Percentiles rank a stretch among this genome's conserved stretches.
Conservation (phyloP, 2,888 invertebrate species). For the Lasioglossum zephyrum region DNA sequence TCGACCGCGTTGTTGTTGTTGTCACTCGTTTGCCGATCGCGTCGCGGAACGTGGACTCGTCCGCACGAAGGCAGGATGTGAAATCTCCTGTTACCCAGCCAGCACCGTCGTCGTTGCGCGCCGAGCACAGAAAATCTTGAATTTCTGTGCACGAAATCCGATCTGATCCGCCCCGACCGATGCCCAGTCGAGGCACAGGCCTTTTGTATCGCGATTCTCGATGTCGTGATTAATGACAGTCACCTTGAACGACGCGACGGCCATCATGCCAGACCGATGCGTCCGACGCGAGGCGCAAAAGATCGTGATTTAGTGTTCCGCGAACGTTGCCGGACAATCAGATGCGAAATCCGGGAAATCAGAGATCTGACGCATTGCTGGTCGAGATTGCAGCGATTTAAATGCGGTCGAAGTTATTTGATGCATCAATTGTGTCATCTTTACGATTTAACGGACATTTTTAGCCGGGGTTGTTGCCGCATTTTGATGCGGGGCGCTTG, state of each 20-base stretch:
- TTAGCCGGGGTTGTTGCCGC: not conserved
- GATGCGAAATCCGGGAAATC: not conserved
- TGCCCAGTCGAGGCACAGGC: constrained; percentile 16
- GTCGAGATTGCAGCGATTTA: not conserved
- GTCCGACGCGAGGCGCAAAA: not conserved
- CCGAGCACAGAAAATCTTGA: constrained; percentile 71
- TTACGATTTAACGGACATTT: not conserved
- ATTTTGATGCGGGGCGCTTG: not conserved
- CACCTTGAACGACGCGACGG: constrained; percentile 15
- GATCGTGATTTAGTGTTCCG: constrained; percentile 10
- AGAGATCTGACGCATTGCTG: not conserved
- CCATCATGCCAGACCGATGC: constrained; percentile 14
- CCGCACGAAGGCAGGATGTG: constrained; percentile 74
- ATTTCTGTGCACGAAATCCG: constrained; percentile 71
- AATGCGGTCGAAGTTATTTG: not conserved
- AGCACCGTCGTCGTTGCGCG: not conserved
- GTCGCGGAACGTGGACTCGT: constrained; percentile 44
- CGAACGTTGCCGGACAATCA: not conserved
- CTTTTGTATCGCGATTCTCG: constrained; percentile 33
- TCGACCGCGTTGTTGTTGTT: not conserved
- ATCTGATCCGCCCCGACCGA: constrained; percentile 43
- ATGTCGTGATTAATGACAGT: constrained; percentile 43
- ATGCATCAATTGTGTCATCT: not conserved
- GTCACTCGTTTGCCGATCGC: constrained; percentile 28
- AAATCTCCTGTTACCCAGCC: constrained; percentile 75